Evolutionary conservation across 2,888 invertebrate genomes (phyloP), one percentile per base, ranked within the genome.

Genomic region (Eilema depressum): DNA sequence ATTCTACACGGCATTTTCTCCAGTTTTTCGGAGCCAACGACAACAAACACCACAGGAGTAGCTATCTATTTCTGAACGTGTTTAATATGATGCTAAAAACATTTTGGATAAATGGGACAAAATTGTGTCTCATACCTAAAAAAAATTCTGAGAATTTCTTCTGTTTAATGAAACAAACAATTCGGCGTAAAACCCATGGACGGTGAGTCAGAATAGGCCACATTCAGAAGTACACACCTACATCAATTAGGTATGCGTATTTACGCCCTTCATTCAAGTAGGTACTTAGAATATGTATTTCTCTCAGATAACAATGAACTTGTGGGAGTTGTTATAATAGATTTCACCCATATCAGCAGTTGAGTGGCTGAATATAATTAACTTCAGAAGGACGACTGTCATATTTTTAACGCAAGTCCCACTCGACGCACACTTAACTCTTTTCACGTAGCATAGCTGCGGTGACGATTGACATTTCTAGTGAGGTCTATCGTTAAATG

Each of bases 251-350:
- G n/a, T n/a, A 53, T 20, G n/a, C 53, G n/a, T 53, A 47, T n/a
- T 41, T 20, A 53, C n/a, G n/a, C n/a, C 53, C 53, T 53, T 53
- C 53, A 53, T 53, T 53, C n/a, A 53, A 53, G n/a, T 53, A 53
- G n/a, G n/a, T n/a, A n/a, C 53, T 53, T 53, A n/a, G 17, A 53
- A 53, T 53, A 53, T 0, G 20, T 53, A 53, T 53, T 53, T 1
- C 53, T 53, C 20, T 53, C 1, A n/a, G n/a, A 53, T 53, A 53
- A 53, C 7, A 53, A 2, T 53, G 53, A n/a, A 53, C 53, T 53
- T 53, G 53, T 53, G n/a, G 2, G 53, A 53, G 53, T 53, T 53
- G n/a, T 17, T 41, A 53, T 53, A 5, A 20, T 47, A 14, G 53
- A 10, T 53, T 53, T n/a, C 8, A 53, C n/a, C 53, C 53, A n/a